A percentile compares a stretch with the other conserved stretches of the same genome.
Evolutionary conservation across 2,888 invertebrate species (phyloP).

Genomic region (Harpagoxenus sublaevis): DNA sequence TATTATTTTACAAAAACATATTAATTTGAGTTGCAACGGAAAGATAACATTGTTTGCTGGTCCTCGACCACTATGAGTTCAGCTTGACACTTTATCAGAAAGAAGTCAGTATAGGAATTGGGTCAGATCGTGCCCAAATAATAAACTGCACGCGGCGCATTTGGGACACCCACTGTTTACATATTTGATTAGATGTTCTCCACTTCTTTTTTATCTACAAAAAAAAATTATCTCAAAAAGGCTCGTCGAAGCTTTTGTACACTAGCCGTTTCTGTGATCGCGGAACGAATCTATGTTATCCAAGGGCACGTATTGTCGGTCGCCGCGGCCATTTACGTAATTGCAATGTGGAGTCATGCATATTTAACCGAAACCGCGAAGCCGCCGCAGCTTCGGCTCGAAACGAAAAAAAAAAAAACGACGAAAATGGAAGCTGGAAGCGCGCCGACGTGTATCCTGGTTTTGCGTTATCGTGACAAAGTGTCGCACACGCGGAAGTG

Average conservation of each 20-base stretch:
- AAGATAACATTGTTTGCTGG: neutral
- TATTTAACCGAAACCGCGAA: slow-evolving; percentile 29
- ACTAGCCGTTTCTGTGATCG: neutral
- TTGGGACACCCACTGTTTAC: neutral
- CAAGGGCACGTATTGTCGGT: slow-evolving; percentile 1
- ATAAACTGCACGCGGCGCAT: neutral
- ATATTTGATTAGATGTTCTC: neutral
- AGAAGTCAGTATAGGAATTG: neutral
- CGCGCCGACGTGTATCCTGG: slow-evolving; percentile 31
- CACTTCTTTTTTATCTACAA: neutral
- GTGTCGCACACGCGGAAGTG: slow-evolving; percentile 41
- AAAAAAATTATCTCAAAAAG: neutral
- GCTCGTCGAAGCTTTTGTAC: neutral
- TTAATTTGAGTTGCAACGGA: neutral
- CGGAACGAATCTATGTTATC: neutral
- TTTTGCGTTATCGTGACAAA: slow-evolving; percentile 43
- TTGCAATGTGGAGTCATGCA: slow-evolving; percentile 16
- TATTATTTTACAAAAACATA: neutral
- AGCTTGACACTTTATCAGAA: neutral
- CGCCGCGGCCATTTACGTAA: slow-evolving; percentile 43
- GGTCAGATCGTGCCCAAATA: neutral
- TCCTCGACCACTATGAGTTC: no score
- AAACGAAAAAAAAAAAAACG: neutral
- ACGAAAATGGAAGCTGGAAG: slow-evolving; percentile 25
- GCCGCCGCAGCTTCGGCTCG: neutral